Base-by-base conservation (phyloP, 2,797 vertebrate genomes). In the Danio jaintianensis region DNA sequence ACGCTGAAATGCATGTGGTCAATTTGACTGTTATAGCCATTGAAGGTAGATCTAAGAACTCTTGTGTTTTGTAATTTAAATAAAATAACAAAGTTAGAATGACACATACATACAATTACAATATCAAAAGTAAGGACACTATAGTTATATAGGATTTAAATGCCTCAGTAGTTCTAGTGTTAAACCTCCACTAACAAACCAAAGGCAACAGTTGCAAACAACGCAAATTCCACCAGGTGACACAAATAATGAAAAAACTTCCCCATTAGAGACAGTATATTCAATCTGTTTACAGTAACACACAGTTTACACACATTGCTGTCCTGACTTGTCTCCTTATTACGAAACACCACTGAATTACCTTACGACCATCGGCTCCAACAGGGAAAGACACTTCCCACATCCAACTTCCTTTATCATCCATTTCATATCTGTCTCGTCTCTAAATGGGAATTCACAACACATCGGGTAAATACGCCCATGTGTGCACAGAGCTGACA, bases 401-500 rank as follows among this genome's bases (percentile, higher is more conserved):
- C 67, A 62, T 62, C 12, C 4, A 75, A 38, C 20, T 59, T 78
- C 36, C 62, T 62, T 66, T 62, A 48, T 62, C 38, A 58, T 58
- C 43, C 16, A 16, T 64, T 80, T 64, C 66, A 64, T 42, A 50
- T 55, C 40, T 55, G 64, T 63, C 48, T 55, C 6, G 40, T 70
- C 48, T 62, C 71, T n/a, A 18, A 69, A 83, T 47, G 70, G 55
- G 50, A 69, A 56, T 55, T 43, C 59, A 55, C 47, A 75, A 20
- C 36, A 56, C 63, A 53, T 72, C 10, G 16, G n/a, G 61, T 64
- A 61, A 66, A 77, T 48, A 67, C 6, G 55, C 75, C 62, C 61
- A 78, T 66, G 64, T 80, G 78, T 78, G 79, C 71, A 78, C 22
- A 75, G 40, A 50, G 61, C 71, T 67, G 71, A 77, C n/a, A 48